Conservation (phyloP, 2,113 vertebrate species). For the Atlantisia rogersi region DNA sequence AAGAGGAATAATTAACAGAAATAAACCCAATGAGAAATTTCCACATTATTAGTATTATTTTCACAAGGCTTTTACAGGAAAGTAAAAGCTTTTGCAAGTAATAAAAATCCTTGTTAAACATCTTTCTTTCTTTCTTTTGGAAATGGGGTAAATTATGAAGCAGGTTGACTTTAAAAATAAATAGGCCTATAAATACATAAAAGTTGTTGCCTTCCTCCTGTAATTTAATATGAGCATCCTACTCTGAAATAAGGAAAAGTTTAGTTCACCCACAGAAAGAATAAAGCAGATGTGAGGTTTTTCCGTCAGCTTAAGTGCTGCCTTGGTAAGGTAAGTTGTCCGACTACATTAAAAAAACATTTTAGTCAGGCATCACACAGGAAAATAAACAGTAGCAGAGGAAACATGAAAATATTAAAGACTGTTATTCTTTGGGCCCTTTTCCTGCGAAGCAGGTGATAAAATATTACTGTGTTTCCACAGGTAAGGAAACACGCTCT, state of each 20-base stretch:
- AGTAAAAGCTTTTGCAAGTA: constrained; percentile 58
- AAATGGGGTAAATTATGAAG: constrained; percentile 58
- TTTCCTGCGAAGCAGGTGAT: constrained; percentile 71
- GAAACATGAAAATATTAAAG: constrained; percentile 72
- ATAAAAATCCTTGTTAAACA: constrained; percentile 66
- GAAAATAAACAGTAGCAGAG: constrained; percentile 76
- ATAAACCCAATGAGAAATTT: constrained; percentile 49
- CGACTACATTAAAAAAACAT: constrained; percentile 69
- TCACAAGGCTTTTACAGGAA: constrained; percentile 56
- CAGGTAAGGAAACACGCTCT: constrained; percentile 70
- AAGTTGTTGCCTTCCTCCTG: constrained; percentile 41
- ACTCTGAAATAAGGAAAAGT: constrained; percentile 59
- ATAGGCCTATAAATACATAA: constrained; percentile 64
- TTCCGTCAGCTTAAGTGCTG: constrained; percentile 55
- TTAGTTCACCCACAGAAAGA: constrained; percentile 59
- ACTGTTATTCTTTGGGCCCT: constrained; percentile 63
- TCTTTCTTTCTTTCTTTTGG: constrained; percentile 33
- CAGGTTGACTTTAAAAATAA: constrained; percentile 63
- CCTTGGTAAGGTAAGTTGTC: constrained; percentile 61
- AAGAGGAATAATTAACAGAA: constrained; percentile 50
- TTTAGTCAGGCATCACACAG: constrained; percentile 71
- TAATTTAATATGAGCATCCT: constrained; percentile 60
- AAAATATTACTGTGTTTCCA: constrained; percentile 74
- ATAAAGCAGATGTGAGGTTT: constrained; percentile 61
- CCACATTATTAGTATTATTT: constrained; percentile 54